A percentile compares a stretch with the other conserved stretches of the same genome.
Evolutionary conservation across 2,113 vertebrate species (phyloP).

Genomic region (Murina feae): DNA sequence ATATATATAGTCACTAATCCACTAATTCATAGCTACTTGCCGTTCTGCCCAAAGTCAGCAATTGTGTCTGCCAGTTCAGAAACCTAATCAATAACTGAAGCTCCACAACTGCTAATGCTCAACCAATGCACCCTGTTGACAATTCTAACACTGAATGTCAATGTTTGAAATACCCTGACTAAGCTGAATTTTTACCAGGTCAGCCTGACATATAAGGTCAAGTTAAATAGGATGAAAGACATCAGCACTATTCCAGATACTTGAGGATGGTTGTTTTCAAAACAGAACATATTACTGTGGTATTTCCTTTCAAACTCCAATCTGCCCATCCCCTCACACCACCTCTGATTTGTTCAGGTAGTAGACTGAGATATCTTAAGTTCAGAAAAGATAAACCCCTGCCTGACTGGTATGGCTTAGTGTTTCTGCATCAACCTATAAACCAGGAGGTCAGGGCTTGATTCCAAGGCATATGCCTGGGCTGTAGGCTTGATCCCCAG

Average conservation of each 20-base stretch:
- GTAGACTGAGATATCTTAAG: not conserved
- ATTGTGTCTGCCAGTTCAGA: conserved; percentile 6
- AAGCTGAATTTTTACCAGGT: not conserved
- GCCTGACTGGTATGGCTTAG: too few relatives aligned
- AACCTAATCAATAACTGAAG: conserved; percentile 41
- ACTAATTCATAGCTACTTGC: conserved; percentile 32
- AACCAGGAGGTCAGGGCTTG: too few relatives aligned
- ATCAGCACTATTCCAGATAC: not conserved
- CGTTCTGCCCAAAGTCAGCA: conserved; percentile 53
- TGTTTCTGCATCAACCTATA: too few relatives aligned
- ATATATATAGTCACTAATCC: conserved; percentile 34
- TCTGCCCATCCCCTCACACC: not conserved
- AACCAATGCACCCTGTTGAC: not conserved
- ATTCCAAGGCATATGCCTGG: too few relatives aligned
- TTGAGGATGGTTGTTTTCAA: not conserved
- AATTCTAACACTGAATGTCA: conserved; percentile 10
- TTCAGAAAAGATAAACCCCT: not conserved
- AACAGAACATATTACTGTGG: not conserved
- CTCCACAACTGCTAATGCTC: not conserved
- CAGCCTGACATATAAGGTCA: not conserved
- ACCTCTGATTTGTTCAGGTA: not conserved
- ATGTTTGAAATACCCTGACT: not conserved
- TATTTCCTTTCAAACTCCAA: not conserved
- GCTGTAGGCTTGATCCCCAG: too few relatives aligned
- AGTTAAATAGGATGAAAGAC: conserved; percentile 6